Evolutionary conservation across 2,888 invertebrate genomes (phyloP).

Genomic region (Drosophila prolongata): DNA sequence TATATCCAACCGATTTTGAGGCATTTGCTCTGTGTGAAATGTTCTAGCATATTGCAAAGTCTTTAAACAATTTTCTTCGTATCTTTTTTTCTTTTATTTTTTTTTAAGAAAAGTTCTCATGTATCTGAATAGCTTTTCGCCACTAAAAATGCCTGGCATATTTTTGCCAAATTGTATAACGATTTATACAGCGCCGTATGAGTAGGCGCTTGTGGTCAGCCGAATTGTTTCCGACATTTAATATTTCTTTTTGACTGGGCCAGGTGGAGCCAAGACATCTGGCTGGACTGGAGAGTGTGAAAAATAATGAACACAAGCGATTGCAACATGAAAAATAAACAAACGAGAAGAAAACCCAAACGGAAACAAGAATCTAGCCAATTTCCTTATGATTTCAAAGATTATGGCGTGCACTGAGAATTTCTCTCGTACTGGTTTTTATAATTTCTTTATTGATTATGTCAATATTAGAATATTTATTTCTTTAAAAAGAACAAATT

Average conservation of each 20-base stretch:
- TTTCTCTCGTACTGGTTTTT: too few relatives aligned
- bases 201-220: slow-evolving; percentile 19
- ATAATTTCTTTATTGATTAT: too few relatives aligned
- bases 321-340: slow-evolving; percentile 28
- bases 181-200: slow-evolving; percentile 26
- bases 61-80: slow-evolving; percentile 21
- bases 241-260: slow-evolving; percentile 5
- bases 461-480: too few relatives aligned
- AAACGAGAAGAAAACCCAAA: slow-evolving; percentile 11
- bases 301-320: slow-evolving; percentile 25
- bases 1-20: slow-evolving; percentile 25
- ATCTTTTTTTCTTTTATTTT: slow-evolving; percentile 4
- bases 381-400: slow-evolving; percentile 10
- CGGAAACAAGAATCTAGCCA: slow-evolving; percentile 21
- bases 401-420: slow-evolving; percentile 1
- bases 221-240: slow-evolving; percentile 21
- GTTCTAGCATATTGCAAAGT: slow-evolving; percentile 12
- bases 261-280: slow-evolving; percentile 34
- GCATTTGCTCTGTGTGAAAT: slow-evolving; percentile 24
- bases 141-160: slow-evolving; percentile 30
- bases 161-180: slow-evolving; percentile 45
- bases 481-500: too few relatives aligned
- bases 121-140: slow-evolving; percentile 18
- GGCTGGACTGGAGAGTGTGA: slow-evolving; percentile 21
- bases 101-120: slow-evolving; percentile 39